Evolutionary conservation across 2,113 vertebrate species (phyloP), one percentile per base, ranked within the genome.

Genomic region (Otis tarda): DNA sequence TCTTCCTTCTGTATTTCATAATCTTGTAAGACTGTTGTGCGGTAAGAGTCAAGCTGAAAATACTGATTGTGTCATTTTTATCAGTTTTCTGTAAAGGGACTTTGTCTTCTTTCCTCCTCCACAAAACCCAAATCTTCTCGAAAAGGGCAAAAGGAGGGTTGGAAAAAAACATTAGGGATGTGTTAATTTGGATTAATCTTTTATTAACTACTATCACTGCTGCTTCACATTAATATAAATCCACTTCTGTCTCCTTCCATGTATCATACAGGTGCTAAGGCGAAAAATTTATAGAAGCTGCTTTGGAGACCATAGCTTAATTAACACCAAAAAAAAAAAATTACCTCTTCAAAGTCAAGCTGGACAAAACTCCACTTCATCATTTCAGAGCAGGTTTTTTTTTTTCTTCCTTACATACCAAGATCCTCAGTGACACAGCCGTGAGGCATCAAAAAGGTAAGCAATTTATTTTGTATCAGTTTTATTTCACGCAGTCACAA

Each of bases 131-230:
- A 71, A 93, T 30, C 19, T 16, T 59, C 43, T 84, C 56, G 52
- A 55, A 92, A 90, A 92, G 23, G 57, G 37, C 2, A 52, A 68
- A 57, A 43, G 24, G 28, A 10, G 16, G 50, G 7, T 52, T 52
- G 1, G 3, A 22, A 65, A 79, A 88, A 92, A 84, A 59, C 53
- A 85, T 41, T 83, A 90, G 28, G 33, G 15, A 60, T 60, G 37
- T 35, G n/a, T n/a, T 92, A 89, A 97, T 95, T 85, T 88, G 39
- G 74, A 93, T 89, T 76, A 56, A 82, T 93, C 53, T 55, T 83
- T 69, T 65, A 79, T 69, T 76, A 94, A 73, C 50, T n/a, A n/a
- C 67, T 53, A 52, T 22, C 64, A 57, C 17, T 17, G 43, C 53
- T 87, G 73, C 60, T 92, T 78, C 69, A 73, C 47, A 19, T 50